A percentile compares a stretch with the other conserved stretches of the same genome.
phyloP scores from a whole-genome alignment of 2,113 vertebrate genomes.

The Nesoenas mayeri region DNA sequence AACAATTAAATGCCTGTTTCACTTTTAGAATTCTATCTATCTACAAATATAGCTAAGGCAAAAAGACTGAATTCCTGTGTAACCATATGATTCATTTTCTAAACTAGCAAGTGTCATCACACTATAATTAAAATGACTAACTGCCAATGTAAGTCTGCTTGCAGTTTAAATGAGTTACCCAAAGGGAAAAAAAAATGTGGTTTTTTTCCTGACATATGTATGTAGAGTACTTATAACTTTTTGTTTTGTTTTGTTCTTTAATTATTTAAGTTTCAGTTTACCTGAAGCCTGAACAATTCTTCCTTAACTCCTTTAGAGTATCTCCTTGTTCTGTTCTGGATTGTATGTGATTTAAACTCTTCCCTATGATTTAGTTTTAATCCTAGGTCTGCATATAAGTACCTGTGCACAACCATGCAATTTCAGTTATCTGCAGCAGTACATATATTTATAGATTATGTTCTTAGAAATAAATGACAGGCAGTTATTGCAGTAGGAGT shows the following conservation, averaged over 20 bases:
- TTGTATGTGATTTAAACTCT: not conserved
- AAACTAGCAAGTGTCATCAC: conserved; percentile 64
- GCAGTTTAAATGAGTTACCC: conserved; percentile 16
- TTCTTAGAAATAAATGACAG: not conserved
- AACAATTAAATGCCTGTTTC: conserved; percentile 45
- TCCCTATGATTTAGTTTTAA: not conserved
- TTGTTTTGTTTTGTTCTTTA: not conserved
- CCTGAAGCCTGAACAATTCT: not conserved
- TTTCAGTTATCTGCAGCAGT: conserved; percentile 7
- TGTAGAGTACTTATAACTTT: not conserved
- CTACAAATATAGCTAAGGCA: conserved; percentile 26
- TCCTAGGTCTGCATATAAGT: not conserved
- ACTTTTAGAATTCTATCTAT: conserved; percentile 35
- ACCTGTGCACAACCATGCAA: not conserved
- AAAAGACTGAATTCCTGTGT: conserved; percentile 48
- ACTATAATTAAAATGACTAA: conserved; percentile 70
- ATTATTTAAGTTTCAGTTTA: not conserved
- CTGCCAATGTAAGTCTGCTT: conserved; percentile 44
- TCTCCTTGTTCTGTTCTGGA: not conserved
- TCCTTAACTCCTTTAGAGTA: not conserved
- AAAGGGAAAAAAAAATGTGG: not conserved
- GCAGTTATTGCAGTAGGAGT: not conserved
- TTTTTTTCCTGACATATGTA: not conserved
- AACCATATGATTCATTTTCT: conserved; percentile 60
- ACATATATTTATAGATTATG: not conserved